These are phyloP conservation scores for Bellardia pandia DNA, from an alignment of 2,888 invertebrate genomes.

Conservation along the genomic window DNA sequence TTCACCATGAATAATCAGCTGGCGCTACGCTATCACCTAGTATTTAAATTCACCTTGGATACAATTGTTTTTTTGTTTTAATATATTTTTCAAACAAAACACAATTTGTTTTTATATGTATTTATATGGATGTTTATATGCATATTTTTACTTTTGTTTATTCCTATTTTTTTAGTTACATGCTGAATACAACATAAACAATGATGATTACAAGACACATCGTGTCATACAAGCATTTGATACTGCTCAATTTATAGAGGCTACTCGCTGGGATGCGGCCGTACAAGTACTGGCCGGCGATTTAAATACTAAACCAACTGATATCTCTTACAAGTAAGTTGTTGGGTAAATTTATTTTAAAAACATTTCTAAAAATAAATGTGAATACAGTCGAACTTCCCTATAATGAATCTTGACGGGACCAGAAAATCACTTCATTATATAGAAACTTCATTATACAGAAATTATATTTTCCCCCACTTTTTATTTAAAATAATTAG, in stretches of 20 bases:
- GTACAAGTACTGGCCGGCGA: constrained; percentile 96
- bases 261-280: constrained; percentile 92
- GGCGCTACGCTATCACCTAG: too few species aligned
- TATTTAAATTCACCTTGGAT: too few species aligned
- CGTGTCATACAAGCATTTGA: constrained; percentile 97
- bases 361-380: too few species aligned
- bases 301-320: constrained; percentile 95
- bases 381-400: not conserved
- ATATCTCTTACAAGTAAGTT: constrained; percentile 89
- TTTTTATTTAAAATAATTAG: too few species aligned
- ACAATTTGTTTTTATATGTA: constrained; percentile 1
- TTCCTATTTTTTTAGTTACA: constrained; percentile 88
- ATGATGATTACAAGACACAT: constrained; percentile 96
- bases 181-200: constrained; percentile 94
- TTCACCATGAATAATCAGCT: too few species aligned
- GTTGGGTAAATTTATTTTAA: not conserved
- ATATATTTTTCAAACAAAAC: not conserved
- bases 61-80: not conserved
- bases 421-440: not conserved
- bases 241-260: constrained; percentile 95
- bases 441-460: not conserved
- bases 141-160: not conserved
- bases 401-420: constrained; percentile 6
- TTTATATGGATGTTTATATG: not conserved
- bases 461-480: too few species aligned